phyloP scores from a whole-genome alignment of 2,797 vertebrate species.

The Poeciliopsis presidionis region DNA sequence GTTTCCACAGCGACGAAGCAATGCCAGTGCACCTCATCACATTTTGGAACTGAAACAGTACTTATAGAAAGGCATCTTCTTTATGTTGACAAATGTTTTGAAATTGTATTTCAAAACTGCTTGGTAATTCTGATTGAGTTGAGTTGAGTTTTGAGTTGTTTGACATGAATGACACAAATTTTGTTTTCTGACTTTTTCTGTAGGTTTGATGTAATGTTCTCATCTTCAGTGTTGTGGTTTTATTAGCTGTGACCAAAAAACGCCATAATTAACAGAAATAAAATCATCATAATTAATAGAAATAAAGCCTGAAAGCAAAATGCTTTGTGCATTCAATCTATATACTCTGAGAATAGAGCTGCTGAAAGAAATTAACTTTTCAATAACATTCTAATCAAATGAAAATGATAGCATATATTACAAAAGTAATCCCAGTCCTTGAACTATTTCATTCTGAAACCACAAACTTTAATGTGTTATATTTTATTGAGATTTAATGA shows the following conservation, averaged over 20 bases:
- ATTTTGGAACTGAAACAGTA: neutral
- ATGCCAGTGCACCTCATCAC: neutral
- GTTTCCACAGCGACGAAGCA: neutral
- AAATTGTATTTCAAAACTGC: neutral
- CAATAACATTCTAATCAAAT: neutral
- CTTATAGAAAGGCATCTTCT: neutral
- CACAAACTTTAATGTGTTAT: neutral
- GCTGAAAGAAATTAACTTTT: neutral
- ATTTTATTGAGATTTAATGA: neutral
- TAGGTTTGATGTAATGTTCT: neutral
- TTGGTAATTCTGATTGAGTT: neutral
- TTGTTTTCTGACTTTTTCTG: neutral
- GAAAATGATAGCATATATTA: neutral
- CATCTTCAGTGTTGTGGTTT: neutral
- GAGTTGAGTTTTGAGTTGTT: neutral
- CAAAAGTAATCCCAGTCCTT: neutral
- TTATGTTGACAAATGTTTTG: neutral
- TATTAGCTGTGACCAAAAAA: neutral
- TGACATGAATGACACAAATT: neutral
- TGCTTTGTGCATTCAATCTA: neutral
- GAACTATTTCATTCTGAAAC: neutral
- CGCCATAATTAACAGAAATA: too few species aligned
- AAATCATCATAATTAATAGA: too few species aligned
- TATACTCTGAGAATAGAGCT: neutral
- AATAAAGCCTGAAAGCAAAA: neutral